Conservation (phyloP, 2,113 vertebrate genomes). For the Seriola quinqueradiata region DNA sequence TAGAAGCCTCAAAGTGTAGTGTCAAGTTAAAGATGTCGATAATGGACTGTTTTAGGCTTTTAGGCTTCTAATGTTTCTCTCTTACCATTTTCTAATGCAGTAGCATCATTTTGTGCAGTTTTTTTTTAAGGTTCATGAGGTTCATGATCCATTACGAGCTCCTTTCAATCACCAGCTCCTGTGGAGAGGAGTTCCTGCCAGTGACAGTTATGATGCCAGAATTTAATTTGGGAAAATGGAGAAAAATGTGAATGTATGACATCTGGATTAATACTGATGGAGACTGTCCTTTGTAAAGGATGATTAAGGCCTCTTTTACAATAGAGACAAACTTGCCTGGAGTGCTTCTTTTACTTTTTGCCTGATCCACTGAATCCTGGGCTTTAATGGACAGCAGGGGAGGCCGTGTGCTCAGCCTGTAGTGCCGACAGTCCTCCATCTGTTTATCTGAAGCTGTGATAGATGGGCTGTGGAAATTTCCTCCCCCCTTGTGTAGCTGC, state of each 20-base stretch:
- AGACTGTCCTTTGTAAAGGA: background rate
- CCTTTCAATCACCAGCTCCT: background rate
- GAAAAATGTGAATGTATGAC: background rate
- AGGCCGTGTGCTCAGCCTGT: slow-evolving; percentile 39
- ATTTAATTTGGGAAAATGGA: background rate
- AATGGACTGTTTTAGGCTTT: background rate
- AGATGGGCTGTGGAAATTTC: slow-evolving; percentile 76
- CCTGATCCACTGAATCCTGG: slow-evolving; percentile 23
- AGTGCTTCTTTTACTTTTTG: slow-evolving; percentile 33
- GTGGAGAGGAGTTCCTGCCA: background rate
- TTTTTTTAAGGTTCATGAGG: background rate
- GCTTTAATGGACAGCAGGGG: slow-evolving; percentile 60
- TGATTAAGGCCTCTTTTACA: slow-evolving; percentile 32
- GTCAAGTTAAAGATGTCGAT: background rate
- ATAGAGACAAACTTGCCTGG: slow-evolving; percentile 12
- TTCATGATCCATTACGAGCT: background rate
- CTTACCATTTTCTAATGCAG: no score
- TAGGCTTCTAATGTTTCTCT: background rate
- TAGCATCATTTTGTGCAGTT: no score
- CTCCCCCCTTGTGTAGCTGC: slow-evolving; percentile 62
- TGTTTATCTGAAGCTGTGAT: slow-evolving; percentile 76
- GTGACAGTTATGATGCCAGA: background rate
- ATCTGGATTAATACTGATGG: slow-evolving; percentile 5
- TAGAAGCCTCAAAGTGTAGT: background rate
- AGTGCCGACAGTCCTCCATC: slow-evolving; percentile 67